phyloP scores from a whole-genome alignment of 1,140 invertebrate species.

The Hyles vespertilio region DNA sequence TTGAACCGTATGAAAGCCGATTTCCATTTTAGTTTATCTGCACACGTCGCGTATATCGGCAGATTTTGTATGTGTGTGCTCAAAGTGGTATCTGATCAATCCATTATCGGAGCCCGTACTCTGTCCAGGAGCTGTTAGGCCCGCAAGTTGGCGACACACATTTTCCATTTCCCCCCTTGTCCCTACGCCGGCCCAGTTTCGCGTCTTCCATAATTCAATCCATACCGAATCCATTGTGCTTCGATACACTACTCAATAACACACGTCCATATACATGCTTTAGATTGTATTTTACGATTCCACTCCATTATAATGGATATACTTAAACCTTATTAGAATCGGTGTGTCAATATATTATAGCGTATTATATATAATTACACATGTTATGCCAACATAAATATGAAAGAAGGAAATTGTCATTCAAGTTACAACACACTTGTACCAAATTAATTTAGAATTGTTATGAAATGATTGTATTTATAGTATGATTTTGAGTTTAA shows the following conservation, averaged over 20 bases:
- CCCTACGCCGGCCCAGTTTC: slow-evolving; percentile 50
- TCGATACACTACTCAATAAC: slow-evolving; percentile 27
- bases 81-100: slow-evolving; percentile 64
- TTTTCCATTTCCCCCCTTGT: slow-evolving; percentile 67
- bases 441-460: too few relatives aligned
- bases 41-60: too few relatives aligned
- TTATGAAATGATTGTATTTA: too few relatives aligned
- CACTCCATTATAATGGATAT: too few relatives aligned
- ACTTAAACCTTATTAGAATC: too few relatives aligned
- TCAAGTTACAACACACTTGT: too few relatives aligned
- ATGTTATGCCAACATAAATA: neutral
- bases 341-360: slow-evolving; percentile 1
- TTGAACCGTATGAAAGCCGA: too few relatives aligned
- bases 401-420: too few relatives aligned
- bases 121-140: slow-evolving; percentile 59
- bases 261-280: neutral
- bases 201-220: slow-evolving; percentile 63
- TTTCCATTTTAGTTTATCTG: too few relatives aligned
- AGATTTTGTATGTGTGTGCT: slow-evolving; percentile 9
- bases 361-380: neutral
- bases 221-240: slow-evolving; percentile 55
- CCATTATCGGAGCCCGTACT: slow-evolving; percentile 48
- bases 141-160: slow-evolving; percentile 62
- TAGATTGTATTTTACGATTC: too few relatives aligned
- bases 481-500: too few relatives aligned